A percentile compares a stretch with the other conserved stretches of the same genome.
Conservation (phyloP, 2,797 vertebrate genomes). For the Chloroceryle inda region DNA sequence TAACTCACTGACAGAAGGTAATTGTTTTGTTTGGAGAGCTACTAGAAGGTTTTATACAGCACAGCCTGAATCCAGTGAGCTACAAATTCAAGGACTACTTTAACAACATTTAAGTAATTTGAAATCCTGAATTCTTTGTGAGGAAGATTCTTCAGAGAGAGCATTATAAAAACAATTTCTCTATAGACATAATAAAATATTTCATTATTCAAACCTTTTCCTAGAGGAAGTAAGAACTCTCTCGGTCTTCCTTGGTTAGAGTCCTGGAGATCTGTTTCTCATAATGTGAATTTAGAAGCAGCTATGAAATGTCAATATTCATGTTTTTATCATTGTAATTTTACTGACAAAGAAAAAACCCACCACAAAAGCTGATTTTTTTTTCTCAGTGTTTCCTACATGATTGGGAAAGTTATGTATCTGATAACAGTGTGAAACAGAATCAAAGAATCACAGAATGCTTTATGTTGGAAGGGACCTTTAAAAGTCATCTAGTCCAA, state of each 20-base stretch:
- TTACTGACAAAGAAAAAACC: not conserved
- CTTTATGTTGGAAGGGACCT: not conserved
- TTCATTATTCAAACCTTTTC: conserved; percentile 8
- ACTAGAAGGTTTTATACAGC: not conserved
- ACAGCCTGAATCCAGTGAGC: not conserved
- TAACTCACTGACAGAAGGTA: not conserved
- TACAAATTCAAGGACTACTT: not conserved
- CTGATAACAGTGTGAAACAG: conserved; percentile 18
- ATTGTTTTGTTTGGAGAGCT: not conserved
- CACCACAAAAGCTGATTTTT: not conserved
- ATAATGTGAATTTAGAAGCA: conserved; percentile 34
- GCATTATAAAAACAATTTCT: not conserved
- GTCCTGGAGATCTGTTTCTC: conserved; percentile 16
- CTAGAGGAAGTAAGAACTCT: conserved; percentile 19
- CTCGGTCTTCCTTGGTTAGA: not conserved
- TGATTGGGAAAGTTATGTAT: not conserved
- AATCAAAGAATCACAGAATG: not conserved
- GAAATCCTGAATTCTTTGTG: not conserved
- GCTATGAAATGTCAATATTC: conserved; percentile 34
- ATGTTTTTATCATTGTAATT: not conserved
- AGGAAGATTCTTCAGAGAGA: not conserved
- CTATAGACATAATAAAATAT: conserved; percentile 6
- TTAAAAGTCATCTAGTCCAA: not conserved
- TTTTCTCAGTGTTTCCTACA: conserved; percentile 47
- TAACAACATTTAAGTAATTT: not conserved